Evolutionary conservation across 2,888 invertebrate species (phyloP).

Genomic region (Drosophila mettleri): DNA sequence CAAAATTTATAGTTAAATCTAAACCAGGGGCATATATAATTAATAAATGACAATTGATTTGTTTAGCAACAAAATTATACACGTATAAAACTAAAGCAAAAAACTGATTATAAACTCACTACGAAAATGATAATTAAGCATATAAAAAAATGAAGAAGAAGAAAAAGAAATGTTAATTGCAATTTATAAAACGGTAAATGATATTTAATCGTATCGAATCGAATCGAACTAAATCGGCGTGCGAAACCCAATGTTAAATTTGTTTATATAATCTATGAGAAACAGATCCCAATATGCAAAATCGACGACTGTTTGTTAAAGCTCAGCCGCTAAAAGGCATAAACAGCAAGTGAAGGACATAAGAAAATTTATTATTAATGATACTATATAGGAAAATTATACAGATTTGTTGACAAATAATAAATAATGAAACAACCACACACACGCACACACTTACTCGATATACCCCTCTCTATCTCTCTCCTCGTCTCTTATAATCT

Average conservation of each 20-base stretch:
- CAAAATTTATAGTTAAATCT: constrained; percentile 48
- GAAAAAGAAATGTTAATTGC: constrained; percentile 44
- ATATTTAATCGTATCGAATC: constrained; percentile 37
- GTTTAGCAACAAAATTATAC: constrained; percentile 32
- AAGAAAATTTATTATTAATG: constrained; percentile 2
- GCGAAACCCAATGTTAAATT: constrained; percentile 75
- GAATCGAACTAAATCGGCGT: constrained; percentile 17
- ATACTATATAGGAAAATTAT: constrained; percentile 40
- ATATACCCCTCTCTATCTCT: constrained; percentile 4
- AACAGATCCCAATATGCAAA: constrained; percentile 31
- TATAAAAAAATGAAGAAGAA: constrained; percentile 5
- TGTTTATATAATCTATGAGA: constrained; percentile 84
- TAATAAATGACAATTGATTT: constrained; percentile 22
- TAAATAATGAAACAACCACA: constrained; percentile 20
- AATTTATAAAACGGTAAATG: constrained; percentile 42
- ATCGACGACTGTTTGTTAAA: constrained; percentile 74
- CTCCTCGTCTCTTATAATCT: constrained; percentile 9
- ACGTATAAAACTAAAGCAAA: not conserved
- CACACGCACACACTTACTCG: constrained; percentile 8
- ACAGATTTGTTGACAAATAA: constrained; percentile 54
- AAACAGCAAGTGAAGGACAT: constrained; percentile 15
- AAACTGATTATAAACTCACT: constrained; percentile 41
- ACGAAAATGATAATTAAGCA: constrained; percentile 42
- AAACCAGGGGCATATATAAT: constrained; percentile 16
- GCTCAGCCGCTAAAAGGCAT: constrained; percentile 57